A percentile compares a stretch with the other conserved stretches of the same genome.
Evolutionary conservation across 2,113 vertebrate species (phyloP).

Genomic region (Phalacrocorax carbo): DNA sequence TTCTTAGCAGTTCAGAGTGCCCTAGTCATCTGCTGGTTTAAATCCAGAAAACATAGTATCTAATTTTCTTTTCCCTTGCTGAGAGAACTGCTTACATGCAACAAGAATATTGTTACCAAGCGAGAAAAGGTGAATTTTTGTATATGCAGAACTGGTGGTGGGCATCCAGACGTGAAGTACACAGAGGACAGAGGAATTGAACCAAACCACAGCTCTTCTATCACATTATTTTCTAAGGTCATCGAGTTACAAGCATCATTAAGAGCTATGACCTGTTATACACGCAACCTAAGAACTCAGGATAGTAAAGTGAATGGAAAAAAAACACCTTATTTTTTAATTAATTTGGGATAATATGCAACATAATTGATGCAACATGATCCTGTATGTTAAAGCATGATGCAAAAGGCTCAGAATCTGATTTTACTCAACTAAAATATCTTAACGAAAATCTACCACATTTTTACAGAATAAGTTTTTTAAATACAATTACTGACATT

Average conservation of each 20-base stretch:
- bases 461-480: not conserved
- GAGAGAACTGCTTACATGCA: not conserved
- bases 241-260: not conserved
- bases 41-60: not conserved
- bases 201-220: not conserved
- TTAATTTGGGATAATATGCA: not conserved
- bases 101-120: not conserved
- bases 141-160: not conserved
- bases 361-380: not conserved
- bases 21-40: not conserved
- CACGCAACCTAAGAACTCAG: not conserved
- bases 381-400: not conserved
- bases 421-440: not conserved
- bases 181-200: not conserved
- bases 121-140: not conserved
- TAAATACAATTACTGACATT: not conserved
- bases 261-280: not conserved
- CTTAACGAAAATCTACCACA: not conserved
- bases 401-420: not conserved
- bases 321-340: not conserved
- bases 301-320: not conserved
- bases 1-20: not conserved
- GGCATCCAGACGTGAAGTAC: not conserved
- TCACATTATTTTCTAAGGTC: rapidly evolving
- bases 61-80: not conserved